phyloP scores from a whole-genome alignment of 2,888 invertebrate species.

The Drosophila barbarae region DNA sequence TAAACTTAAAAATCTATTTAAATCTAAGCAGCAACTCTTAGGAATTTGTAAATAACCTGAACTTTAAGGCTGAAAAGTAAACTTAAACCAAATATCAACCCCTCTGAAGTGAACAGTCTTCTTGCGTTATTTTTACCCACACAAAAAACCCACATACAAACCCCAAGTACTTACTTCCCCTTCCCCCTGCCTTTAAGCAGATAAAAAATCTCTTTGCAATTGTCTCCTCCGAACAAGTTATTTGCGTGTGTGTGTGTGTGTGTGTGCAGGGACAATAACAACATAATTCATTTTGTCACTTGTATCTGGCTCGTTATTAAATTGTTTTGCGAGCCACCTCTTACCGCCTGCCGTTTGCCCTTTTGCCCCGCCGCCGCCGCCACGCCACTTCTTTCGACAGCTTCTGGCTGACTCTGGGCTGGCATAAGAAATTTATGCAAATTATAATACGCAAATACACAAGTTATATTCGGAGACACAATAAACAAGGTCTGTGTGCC shows the following conservation, averaged over 20 bases:
- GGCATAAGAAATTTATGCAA: constrained; percentile 66
- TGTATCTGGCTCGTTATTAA: constrained; percentile 69
- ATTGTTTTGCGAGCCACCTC: constrained; percentile 66
- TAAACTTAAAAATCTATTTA: too few relatives aligned
- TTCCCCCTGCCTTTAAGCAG: background rate
- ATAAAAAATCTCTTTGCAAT: constrained; percentile 17
- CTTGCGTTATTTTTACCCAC: background rate
- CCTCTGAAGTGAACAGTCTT: background rate
- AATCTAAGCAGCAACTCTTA: too few relatives aligned
- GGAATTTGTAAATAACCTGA: background rate
- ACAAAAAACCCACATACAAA: constrained; percentile 1
- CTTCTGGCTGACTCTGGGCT: constrained; percentile 11
- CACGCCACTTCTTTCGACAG: constrained; percentile 17
- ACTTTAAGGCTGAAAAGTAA: too few relatives aligned
- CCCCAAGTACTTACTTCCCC: background rate
- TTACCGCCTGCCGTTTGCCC: constrained; percentile 40
- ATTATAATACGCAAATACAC: constrained; percentile 74
- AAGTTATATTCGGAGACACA: constrained; percentile 63
- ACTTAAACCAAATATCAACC: background rate
- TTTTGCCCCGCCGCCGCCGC: background rate
- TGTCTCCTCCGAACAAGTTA: constrained; percentile 8
- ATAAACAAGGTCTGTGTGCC: constrained; percentile 69
- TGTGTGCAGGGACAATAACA: constrained; percentile 56
- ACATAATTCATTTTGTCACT: constrained; percentile 74
- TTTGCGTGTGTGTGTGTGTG: constrained; percentile 2